These are phyloP conservation scores for Coenonympha glycerion DNA, from an alignment of 2,888 invertebrate species.

Conservation along the genomic window DNA sequence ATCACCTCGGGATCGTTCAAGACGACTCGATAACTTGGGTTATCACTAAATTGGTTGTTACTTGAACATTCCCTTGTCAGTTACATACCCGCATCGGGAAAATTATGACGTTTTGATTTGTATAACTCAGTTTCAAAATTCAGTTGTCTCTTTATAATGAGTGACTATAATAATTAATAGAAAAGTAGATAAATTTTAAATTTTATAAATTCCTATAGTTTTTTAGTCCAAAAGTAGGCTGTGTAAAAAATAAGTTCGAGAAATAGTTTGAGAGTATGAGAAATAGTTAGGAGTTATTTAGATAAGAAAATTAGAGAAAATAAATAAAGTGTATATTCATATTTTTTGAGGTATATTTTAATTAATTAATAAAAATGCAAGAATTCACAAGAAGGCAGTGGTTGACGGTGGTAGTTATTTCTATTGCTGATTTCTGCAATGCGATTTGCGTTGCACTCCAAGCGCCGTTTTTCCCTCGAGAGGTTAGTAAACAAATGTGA, in stretches of 20 bases:
- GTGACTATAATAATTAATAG: neutral
- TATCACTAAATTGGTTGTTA: constrained; percentile 2
- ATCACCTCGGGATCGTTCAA: neutral
- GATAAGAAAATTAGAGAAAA: too few species aligned
- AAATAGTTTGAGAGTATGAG: neutral
- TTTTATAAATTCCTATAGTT: neutral
- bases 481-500: constrained; percentile 72
- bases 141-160: neutral
- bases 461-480: constrained; percentile 89
- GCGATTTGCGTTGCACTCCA: constrained; percentile 89
- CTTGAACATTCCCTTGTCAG: constrained; percentile 25
- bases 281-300: neutral
- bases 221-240: neutral
- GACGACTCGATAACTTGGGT: constrained; percentile 1
- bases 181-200: neutral
- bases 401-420: constrained; percentile 85
- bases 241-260: neutral
- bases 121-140: neutral
- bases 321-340: neutral
- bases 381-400: constrained; percentile 84
- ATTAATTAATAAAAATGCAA: constrained; percentile 67
- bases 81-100: constrained; percentile 37
- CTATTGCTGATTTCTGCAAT: constrained; percentile 88
- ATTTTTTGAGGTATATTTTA: constrained; percentile 3
- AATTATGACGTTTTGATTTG: constrained; percentile 23